Evolutionary conservation across 2,797 vertebrate species (phyloP).

Genomic region (Perodicticus potto): DNA sequence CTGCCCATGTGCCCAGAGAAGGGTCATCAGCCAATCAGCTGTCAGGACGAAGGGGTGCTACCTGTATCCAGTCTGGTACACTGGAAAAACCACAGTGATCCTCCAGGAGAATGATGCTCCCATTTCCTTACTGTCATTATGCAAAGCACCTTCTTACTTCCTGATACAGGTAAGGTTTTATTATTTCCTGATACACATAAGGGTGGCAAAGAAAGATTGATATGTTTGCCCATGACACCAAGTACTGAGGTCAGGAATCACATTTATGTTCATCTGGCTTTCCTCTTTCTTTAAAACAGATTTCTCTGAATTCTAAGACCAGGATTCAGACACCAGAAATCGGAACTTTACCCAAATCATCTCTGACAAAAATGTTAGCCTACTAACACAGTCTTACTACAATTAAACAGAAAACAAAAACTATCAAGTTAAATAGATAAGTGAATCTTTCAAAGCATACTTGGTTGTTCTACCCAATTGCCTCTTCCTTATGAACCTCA

Average conservation of each 20-base stretch:
- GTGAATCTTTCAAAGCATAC: constrained; percentile 41
- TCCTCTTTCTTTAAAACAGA: constrained; percentile 20
- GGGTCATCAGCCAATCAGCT: not conserved
- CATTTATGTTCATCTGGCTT: not conserved
- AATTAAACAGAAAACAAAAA: constrained; percentile 35
- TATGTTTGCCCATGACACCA: not conserved
- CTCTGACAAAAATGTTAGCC: not conserved
- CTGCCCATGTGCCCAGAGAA: not conserved
- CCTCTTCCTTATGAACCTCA: not conserved
- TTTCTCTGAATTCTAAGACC: not conserved
- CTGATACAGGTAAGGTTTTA: not conserved
- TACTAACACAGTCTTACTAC: constrained; percentile 19
- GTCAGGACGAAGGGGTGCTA: not conserved
- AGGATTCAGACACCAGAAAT: constrained; percentile 3
- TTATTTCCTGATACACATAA: not conserved
- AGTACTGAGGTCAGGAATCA: not conserved
- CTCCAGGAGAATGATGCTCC: not conserved
- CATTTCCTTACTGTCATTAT: not conserved
- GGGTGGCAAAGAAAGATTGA: not conserved
- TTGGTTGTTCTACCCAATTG: not conserved
- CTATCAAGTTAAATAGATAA: not conserved
- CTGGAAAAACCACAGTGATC: not conserved
- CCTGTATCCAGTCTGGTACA: not conserved
- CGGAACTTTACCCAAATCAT: not conserved
- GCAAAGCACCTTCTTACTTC: not conserved